Evolutionary conservation across 1,140 invertebrate species (phyloP).

Genomic region (Danaus melanippus): DNA sequence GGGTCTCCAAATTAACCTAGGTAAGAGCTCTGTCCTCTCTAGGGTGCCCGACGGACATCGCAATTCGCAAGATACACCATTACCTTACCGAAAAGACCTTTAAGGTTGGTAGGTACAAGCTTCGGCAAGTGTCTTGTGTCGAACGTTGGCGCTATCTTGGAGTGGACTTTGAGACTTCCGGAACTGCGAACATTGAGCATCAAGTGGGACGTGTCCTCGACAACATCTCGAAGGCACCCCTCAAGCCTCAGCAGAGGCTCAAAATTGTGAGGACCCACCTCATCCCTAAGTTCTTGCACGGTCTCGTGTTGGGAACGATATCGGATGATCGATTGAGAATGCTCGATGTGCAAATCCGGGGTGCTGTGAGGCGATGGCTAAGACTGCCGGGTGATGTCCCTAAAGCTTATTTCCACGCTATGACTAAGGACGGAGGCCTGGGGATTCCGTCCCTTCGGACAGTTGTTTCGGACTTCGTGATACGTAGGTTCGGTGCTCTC

Average conservation of each 20-base stretch:
- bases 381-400: slow-evolving; percentile 41
- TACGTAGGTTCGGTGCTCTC: not conserved
- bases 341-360: slow-evolving; percentile 33
- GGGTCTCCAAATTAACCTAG: too few species aligned
- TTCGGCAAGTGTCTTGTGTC: too few species aligned
- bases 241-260: slow-evolving; percentile 20
- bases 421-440: slow-evolving; percentile 31
- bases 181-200: slow-evolving; percentile 30
- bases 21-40: too few species aligned
- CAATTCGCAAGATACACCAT: too few species aligned
- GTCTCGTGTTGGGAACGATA: slow-evolving; percentile 27
- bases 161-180: too few species aligned
- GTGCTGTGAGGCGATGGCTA: slow-evolving; percentile 34
- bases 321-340: slow-evolving; percentile 25
- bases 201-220: slow-evolving; percentile 9
- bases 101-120: too few species aligned
- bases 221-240: slow-evolving; percentile 25
- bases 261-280: slow-evolving; percentile 29
- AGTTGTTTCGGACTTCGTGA: slow-evolving; percentile 4
- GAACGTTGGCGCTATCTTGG: too few species aligned
- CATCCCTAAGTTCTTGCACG: slow-evolving; percentile 34
- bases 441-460: slow-evolving; percentile 18
- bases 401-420: slow-evolving; percentile 39
- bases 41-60: too few species aligned
- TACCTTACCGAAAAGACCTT: too few species aligned